Conservation (phyloP, 35 echinoderm and acorn worm species). For the Diadema setosum region DNA sequence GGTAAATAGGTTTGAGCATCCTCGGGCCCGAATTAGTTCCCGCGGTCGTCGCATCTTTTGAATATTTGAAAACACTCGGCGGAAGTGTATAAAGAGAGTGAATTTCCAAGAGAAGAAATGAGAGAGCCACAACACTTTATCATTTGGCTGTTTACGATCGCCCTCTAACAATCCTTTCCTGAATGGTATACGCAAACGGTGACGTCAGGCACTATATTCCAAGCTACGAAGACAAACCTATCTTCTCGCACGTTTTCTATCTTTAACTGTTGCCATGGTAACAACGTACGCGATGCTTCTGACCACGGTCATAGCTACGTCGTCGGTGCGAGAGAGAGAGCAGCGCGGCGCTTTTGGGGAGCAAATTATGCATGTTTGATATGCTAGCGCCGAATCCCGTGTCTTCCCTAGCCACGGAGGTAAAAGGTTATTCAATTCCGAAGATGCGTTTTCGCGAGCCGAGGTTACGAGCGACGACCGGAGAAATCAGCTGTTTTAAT, state of each 20-base stretch:
- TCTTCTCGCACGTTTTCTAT: conserved; percentile 8
- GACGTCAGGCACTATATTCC: conserved; percentile 7
- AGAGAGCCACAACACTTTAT: background rate
- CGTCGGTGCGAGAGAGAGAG: background rate
- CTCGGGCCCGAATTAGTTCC: background rate
- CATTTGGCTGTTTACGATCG: background rate
- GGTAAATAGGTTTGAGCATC: background rate
- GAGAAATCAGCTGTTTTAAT: too few relatives aligned
- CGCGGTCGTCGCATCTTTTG: background rate
- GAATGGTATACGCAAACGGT: background rate
- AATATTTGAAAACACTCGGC: background rate
- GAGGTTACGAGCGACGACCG: too few relatives aligned
- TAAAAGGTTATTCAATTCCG: background rate
- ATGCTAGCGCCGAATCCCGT: background rate
- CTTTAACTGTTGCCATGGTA: conserved; percentile 14
- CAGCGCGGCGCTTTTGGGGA: background rate
- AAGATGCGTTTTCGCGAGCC: too few relatives aligned
- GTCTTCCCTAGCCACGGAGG: background rate
- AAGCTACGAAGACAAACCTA: conserved; percentile 7
- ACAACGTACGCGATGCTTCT: conserved; percentile 4
- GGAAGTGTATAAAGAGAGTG: background rate
- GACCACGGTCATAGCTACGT: background rate
- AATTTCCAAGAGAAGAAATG: background rate
- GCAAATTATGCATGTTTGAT: conserved; percentile 21
- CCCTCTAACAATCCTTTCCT: background rate